A percentile compares a stretch with the other conserved stretches of the same genome.
These are phyloP conservation scores for Oncorhynchus clarkii DNA, from an alignment of 2,113 vertebrate genomes.

Conservation along the genomic window DNA sequence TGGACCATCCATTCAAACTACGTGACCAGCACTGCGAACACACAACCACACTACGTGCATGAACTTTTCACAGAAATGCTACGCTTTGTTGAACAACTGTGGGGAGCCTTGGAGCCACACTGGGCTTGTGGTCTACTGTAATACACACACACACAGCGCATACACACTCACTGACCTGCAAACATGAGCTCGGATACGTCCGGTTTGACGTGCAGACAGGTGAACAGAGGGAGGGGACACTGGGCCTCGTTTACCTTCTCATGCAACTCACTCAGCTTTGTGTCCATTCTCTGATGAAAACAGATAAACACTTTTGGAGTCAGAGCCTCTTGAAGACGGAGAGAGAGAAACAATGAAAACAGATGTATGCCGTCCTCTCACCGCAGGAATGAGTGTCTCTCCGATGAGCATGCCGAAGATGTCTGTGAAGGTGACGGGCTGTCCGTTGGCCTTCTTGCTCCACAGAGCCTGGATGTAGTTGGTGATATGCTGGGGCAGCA, in stretches of 20 bases:
- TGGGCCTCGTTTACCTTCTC: constrained; percentile 82
- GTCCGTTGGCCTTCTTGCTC: constrained; percentile 91
- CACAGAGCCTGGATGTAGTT: constrained; percentile 93
- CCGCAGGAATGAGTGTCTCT: constrained; percentile 90
- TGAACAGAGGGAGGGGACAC: constrained; percentile 91
- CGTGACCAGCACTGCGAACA: constrained; percentile 59
- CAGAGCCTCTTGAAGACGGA: too few species aligned
- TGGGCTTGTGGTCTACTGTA: constrained; percentile 29
- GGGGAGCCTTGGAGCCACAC: constrained; percentile 19
- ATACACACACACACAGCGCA: too few species aligned
- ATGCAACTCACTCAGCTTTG: constrained; percentile 85
- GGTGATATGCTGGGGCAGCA: constrained; percentile 90
- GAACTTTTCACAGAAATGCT: constrained; percentile 29
- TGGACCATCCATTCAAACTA: constrained; percentile 58
- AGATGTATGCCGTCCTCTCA: constrained; percentile 51
- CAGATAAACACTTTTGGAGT: background rate
- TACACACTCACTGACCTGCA: constrained; percentile 77
- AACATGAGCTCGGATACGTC: constrained; percentile 99
- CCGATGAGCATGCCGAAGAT: constrained; percentile 98
- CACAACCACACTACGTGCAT: constrained; percentile 61
- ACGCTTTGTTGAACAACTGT: constrained; percentile 58
- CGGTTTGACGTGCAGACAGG: constrained; percentile 95
- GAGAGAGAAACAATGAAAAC: background rate
- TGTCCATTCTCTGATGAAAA: constrained; percentile 88
- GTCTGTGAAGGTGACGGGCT: constrained; percentile 97